These are phyloP conservation scores for Momotus momota DNA, from an alignment of 2,797 vertebrate genomes.

Conservation along the genomic window DNA sequence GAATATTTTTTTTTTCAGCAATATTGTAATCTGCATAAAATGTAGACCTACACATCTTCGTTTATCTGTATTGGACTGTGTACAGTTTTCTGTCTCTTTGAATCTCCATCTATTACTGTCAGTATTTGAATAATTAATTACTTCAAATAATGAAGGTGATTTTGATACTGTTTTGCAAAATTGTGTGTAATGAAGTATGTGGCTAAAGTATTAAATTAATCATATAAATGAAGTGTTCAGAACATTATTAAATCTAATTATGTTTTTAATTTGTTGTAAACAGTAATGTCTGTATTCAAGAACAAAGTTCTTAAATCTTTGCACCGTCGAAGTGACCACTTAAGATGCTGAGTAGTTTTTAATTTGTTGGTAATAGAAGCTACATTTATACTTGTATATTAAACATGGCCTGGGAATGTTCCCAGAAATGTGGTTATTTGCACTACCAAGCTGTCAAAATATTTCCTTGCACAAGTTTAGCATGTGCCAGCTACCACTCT, in stretches of 20 bases:
- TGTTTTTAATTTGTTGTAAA: background rate
- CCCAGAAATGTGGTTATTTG: background rate
- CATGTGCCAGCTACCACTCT: background rate
- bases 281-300: background rate
- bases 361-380: background rate
- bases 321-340: background rate
- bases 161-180: background rate
- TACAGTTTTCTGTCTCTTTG: background rate
- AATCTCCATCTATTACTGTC: background rate
- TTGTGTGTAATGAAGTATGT: background rate
- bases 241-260: background rate
- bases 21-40: background rate
- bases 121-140: background rate
- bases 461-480: slow-evolving; percentile 3
- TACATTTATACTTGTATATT: background rate
- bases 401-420: background rate
- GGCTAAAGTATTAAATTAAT: background rate
- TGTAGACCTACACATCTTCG: background rate
- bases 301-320: background rate
- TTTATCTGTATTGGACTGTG: background rate
- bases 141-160: background rate
- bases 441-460: slow-evolving; percentile 37
- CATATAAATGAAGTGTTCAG: background rate
- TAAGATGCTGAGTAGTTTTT: background rate
- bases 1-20: background rate